Conservation (phyloP, 2,113 vertebrate genomes). For the Cepphus grylle region DNA sequence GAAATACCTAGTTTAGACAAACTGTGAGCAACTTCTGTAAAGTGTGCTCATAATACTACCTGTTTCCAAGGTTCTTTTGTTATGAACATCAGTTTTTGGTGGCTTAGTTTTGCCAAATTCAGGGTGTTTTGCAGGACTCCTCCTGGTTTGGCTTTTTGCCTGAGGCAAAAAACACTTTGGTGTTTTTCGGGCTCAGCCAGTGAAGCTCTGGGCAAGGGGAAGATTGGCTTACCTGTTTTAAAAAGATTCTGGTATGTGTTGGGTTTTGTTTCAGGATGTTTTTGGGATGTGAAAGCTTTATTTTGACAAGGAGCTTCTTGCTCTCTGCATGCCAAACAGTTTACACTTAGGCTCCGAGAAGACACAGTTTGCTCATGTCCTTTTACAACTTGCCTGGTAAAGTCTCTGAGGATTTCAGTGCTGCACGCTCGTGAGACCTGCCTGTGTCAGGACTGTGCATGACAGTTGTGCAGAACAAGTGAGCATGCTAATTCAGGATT, state of each 20-base stretch:
- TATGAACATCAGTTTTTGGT: neutral
- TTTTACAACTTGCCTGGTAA: neutral
- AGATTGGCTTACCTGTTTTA: neutral
- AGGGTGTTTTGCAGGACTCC: neutral
- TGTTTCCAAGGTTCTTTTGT: neutral
- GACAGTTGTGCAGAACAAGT: neutral
- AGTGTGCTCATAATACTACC: neutral
- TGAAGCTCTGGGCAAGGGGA: neutral
- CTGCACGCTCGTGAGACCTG: accelerated
- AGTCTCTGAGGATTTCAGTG: neutral
- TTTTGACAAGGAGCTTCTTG: neutral
- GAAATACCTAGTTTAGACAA: neutral
- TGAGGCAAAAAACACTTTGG: neutral
- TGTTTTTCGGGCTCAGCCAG: neutral
- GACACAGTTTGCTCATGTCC: neutral
- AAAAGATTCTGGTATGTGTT: neutral
- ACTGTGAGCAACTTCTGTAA: neutral
- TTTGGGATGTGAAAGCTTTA: neutral
- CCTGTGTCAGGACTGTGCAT: neutral
- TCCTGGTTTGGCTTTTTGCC: neutral
- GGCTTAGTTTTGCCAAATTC: neutral
- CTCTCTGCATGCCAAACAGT: neutral
- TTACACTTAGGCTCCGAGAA: neutral
- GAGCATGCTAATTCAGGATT: neutral
- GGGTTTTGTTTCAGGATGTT: neutral